phyloP scores from a whole-genome alignment of 2,888 invertebrate genomes.

The Coronaproctus castanopsis region DNA sequence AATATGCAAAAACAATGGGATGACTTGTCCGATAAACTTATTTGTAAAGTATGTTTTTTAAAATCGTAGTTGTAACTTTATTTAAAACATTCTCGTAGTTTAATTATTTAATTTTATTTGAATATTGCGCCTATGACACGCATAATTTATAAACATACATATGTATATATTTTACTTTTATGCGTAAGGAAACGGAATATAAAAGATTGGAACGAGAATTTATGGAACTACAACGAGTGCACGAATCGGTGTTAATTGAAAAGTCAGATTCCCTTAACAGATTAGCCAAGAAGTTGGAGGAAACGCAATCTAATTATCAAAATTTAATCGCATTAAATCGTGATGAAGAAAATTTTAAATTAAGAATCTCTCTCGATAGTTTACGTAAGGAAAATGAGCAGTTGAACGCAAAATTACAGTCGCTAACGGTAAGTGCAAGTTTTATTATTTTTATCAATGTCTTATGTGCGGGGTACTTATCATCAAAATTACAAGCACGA shows the following conservation, averaged over 20 bases:
- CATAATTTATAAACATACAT: too few relatives aligned
- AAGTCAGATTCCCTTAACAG: background rate
- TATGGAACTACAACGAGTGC: background rate
- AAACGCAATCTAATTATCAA: background rate
- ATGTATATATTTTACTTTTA: too few relatives aligned
- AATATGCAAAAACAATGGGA: background rate
- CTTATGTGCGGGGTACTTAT: too few relatives aligned
- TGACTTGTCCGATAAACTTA: background rate
- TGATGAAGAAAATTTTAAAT: background rate
- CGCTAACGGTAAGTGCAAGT: background rate
- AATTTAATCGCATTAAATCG: background rate
- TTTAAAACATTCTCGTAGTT: too few relatives aligned
- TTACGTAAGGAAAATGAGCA: background rate
- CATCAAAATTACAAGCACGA: too few relatives aligned
- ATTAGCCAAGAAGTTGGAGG: background rate
- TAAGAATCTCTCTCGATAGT: background rate
- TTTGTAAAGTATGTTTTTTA: background rate
- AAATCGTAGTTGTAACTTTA: too few relatives aligned
- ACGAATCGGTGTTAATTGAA: background rate
- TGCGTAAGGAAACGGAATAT: background rate
- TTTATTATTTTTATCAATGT: too few relatives aligned
- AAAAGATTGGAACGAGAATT: background rate
- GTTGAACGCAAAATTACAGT: background rate
- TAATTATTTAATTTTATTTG: too few relatives aligned
- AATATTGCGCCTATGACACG: too few relatives aligned